A percentile compares a stretch with the other conserved stretches of the same genome.
Conservation (phyloP, 2,113 vertebrate genomes). For the Thomomys bottae region DNA sequence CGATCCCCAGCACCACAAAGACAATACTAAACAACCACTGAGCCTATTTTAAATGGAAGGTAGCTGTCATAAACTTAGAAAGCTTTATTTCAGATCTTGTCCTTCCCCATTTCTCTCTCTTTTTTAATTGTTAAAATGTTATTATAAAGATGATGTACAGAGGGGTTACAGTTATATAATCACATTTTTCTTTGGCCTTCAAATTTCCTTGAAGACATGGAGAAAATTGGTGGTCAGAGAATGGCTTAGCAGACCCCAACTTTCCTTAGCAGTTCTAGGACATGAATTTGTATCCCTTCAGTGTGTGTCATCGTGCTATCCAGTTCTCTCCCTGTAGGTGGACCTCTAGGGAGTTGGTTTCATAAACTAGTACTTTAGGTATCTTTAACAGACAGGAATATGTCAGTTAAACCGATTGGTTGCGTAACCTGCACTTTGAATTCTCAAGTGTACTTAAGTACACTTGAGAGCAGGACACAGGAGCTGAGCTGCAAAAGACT, state of each 20-base stretch:
- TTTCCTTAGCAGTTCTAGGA: constrained; percentile 18
- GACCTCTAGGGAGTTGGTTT: not conserved
- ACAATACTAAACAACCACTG: too few relatives aligned
- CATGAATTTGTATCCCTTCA: not conserved
- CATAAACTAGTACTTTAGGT: not conserved
- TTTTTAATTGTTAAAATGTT: too few relatives aligned
- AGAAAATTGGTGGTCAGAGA: not conserved
- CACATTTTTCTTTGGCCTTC: not conserved
- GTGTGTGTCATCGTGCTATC: not conserved
- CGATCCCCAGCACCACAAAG: not conserved
- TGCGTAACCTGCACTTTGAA: not conserved
- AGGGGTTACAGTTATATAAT: too few relatives aligned
- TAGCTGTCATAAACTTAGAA: constrained; percentile 12
- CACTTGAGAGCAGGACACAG: not conserved
- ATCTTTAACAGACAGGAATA: not conserved
- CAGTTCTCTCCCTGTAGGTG: not conserved
- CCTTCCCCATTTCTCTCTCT: not conserved
- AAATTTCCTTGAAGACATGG: not conserved
- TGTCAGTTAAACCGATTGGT: not conserved
- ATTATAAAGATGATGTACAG: too few relatives aligned
- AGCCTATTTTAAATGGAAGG: not conserved
- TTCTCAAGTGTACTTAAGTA: not conserved
- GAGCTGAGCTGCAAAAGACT: not conserved
- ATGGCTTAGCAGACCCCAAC: not conserved
- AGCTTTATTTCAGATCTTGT: not conserved